phyloP scores from a whole-genome alignment of 1,140 invertebrate genomes.

The Drosophila tropicalis region DNA sequence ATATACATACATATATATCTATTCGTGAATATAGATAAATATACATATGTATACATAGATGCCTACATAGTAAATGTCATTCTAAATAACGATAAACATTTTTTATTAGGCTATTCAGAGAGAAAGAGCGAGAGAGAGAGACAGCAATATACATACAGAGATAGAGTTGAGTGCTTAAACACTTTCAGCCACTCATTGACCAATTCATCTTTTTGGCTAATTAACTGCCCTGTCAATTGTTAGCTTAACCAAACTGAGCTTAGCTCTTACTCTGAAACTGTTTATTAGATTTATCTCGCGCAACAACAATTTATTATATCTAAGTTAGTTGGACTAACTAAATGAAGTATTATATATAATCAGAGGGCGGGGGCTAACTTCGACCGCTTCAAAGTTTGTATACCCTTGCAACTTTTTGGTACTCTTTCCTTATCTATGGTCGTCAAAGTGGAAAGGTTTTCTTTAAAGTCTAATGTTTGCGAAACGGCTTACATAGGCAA shows the following conservation, averaged over 20 bases:
- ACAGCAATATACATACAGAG: background rate
- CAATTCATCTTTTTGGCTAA: conserved; percentile 10
- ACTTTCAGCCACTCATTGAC: conserved; percentile 7
- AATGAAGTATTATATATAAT: too few species aligned
- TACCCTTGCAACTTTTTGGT: too few species aligned
- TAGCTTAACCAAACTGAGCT: background rate
- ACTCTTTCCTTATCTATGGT: too few species aligned
- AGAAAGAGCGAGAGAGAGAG: background rate
- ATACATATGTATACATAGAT: background rate
- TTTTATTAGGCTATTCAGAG: background rate
- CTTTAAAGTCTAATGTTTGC: too few species aligned
- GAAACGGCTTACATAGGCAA: too few species aligned
- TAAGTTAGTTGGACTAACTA: too few species aligned
- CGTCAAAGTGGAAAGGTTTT: too few species aligned
- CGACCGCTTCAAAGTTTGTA: too few species aligned
- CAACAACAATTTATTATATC: too few species aligned
- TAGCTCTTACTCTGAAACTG: too few species aligned
- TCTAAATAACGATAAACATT: conserved; percentile 8
- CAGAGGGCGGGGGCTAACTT: too few species aligned
- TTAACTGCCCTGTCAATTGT: background rate
- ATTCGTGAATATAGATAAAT: background rate
- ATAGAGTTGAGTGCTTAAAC: background rate
- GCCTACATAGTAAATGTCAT: background rate
- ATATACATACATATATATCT: background rate
- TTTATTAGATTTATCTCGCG: too few species aligned